phyloP scores from a whole-genome alignment of 2,113 vertebrate species.

The Ciconia stormi region DNA sequence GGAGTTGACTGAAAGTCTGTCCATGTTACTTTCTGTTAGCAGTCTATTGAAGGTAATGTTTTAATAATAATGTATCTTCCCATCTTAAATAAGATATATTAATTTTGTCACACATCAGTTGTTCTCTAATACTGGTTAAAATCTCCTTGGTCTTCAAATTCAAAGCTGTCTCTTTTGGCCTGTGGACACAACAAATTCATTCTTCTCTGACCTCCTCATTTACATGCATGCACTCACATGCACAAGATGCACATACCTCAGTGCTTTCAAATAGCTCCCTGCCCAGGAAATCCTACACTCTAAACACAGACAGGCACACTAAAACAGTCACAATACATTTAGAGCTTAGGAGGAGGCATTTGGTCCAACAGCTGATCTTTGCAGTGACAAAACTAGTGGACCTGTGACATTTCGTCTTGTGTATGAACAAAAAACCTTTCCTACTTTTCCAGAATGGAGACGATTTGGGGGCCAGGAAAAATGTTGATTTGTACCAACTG shows the following conservation, averaged over 20 bases:
- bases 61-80: background rate
- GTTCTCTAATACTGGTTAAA: background rate
- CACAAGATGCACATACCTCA: fast-evolving
- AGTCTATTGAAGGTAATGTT: background rate
- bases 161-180: background rate
- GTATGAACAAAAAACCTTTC: background rate
- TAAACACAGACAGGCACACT: background rate
- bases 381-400: background rate
- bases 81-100: background rate
- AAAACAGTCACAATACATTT: background rate
- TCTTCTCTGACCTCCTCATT: background rate
- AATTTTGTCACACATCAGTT: background rate
- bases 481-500: background rate
- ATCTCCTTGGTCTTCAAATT: background rate
- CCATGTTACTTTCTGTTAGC: background rate
- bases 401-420: background rate
- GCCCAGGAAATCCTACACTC: background rate
- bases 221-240: background rate
- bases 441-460: background rate
- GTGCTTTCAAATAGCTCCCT: background rate
- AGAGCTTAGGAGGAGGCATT: background rate
- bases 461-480: background rate
- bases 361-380: background rate
- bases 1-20: background rate
- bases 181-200: background rate